Base-by-base conservation (phyloP, 1,140 invertebrate genomes). In the Pantala flavescens region DNA sequence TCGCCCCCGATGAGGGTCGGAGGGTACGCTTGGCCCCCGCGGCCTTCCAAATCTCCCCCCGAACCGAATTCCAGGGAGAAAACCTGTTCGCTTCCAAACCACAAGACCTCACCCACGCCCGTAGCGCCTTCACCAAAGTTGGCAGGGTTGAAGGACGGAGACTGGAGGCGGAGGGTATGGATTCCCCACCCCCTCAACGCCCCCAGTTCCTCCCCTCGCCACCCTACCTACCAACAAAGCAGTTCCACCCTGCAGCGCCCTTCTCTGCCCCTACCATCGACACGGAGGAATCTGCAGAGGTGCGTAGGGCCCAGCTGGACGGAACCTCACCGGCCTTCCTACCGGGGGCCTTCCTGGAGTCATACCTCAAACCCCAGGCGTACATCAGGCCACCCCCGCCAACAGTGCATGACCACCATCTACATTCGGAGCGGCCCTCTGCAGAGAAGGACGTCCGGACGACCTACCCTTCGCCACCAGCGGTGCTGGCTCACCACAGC, bases 1-100 rank as follows among this genome's bases (percentile, higher is more conserved):
- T 94, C 83, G 90, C 92, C 78, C 92, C 92, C 1, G 92, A 93
- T 77, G 92, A 94, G 80, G 0, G 80, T 80, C 71, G 81, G 81
- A 71, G 73, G 82, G 43, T 82, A 80, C 2, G 81, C 82, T 74
- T 82, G 81, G 71, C 81, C 80, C 7, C 82, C 80, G 23, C 63
- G 72, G 71, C 81, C 79, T 14, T 70, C 43, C 42, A 49, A 19
- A 23, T 24, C 63, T 70, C 71, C 14, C 72, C 76, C 73, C 24
- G 79, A 80, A 19, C 73, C 74, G 7, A 74, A 78, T 23, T 79
- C 79, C 70, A 74, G 79, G 24, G 24, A 80, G 43, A 80, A 81
- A n/a, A 78, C 77, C 21, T 78, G 80, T 0, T 75, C 79, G 7
- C 80, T 80, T 49, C 80, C 81, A 0, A 43, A 80, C 0, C 80